Evolutionary conservation across 92 coral and sea anemone genomes (phyloP).

Genomic region (Umimayanthus kanabou): DNA sequence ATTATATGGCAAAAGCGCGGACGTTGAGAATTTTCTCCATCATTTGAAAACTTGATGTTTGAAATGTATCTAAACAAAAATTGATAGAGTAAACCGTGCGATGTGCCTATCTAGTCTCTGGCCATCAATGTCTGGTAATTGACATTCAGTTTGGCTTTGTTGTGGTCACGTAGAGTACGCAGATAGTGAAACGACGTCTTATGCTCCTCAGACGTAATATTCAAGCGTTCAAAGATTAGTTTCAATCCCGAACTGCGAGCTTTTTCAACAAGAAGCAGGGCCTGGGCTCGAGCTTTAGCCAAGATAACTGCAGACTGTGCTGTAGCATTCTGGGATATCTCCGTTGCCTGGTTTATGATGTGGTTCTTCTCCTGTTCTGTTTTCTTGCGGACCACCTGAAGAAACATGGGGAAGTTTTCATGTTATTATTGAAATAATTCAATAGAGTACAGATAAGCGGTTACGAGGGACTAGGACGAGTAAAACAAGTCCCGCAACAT

Average conservation of each 20-base stretch:
- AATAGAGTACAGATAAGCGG: too few species aligned
- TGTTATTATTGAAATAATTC: neutral
- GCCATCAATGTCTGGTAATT: slow-evolving; percentile 47
- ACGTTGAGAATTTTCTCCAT: too few species aligned
- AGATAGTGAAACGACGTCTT: slow-evolving; percentile 53
- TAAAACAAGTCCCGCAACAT: too few species aligned
- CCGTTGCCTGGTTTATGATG: slow-evolving; percentile 35
- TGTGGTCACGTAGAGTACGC: slow-evolving; percentile 43
- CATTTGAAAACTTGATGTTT: too few species aligned
- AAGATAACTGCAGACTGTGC: slow-evolving; percentile 40
- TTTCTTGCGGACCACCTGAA: slow-evolving; percentile 44
- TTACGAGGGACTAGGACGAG: too few species aligned
- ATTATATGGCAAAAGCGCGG: too few species aligned
- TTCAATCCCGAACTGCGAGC: slow-evolving; percentile 44
- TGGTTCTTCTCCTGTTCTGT: slow-evolving; percentile 39
- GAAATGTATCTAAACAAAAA: too few species aligned
- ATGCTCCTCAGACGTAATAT: slow-evolving; percentile 43
- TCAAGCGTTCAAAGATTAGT: slow-evolving; percentile 36
- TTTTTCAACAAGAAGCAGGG: slow-evolving; percentile 42
- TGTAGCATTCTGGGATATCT: slow-evolving; percentile 47
- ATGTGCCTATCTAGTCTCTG: neutral
- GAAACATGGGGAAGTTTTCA: neutral
- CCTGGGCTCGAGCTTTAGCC: slow-evolving; percentile 36
- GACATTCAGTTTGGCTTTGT: slow-evolving; percentile 20
- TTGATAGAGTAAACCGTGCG: too few species aligned